Percentiles rank a stretch among this genome's conserved stretches.
Conservation (phyloP, 2,888 invertebrate genomes). For the Priapulus caudatus region DNA sequence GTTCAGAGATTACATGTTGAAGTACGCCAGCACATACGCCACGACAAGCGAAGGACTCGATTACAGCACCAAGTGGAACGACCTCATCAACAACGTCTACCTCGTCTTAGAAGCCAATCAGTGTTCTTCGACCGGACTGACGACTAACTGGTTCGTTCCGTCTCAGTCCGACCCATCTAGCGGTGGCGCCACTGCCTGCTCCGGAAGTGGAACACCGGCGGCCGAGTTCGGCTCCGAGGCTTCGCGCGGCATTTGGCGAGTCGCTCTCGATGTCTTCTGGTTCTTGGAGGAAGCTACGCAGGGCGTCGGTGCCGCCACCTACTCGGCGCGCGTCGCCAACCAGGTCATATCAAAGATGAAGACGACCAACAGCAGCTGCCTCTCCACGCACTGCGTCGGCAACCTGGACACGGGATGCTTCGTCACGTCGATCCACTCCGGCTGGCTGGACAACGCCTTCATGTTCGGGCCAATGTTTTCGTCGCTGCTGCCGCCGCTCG, state of each 20-base stretch:
- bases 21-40: background rate
- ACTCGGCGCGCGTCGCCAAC: background rate
- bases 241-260: background rate
- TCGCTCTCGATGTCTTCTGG: background rate
- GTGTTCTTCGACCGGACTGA: background rate
- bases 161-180: background rate
- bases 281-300: background rate
- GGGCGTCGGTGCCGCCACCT: background rate
- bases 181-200: background rate
- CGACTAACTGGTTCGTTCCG: background rate
- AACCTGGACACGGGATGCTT: constrained; percentile 1
- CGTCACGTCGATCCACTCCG: background rate
- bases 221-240: background rate
- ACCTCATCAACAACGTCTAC: background rate
- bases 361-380: background rate
- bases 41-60: background rate
- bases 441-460: background rate
- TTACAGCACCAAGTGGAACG: background rate
- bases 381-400: background rate
- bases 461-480: background rate
- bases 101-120: background rate
- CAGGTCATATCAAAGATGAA: background rate
- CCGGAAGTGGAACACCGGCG: background rate
- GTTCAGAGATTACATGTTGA: background rate
- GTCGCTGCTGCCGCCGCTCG: background rate